phyloP scores from a whole-genome alignment of 2,888 invertebrate species.

The Pollenia amentaria region DNA sequence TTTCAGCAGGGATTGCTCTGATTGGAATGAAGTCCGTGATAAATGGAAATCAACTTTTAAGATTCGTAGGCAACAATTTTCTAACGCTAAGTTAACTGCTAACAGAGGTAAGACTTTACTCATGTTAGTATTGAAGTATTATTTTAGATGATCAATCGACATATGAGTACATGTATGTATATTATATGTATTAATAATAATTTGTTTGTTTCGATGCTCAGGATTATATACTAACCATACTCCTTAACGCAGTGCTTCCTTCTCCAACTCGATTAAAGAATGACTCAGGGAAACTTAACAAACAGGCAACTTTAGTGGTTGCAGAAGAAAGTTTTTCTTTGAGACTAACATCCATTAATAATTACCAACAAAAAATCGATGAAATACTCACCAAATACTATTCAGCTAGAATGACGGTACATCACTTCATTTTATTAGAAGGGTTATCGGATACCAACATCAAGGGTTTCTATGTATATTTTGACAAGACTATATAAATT shows the following conservation, averaged over 20 bases:
- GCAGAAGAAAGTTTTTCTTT: slow-evolving; percentile 19
- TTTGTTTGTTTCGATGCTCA: slow-evolving; percentile 7
- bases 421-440: not conserved
- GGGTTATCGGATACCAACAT: slow-evolving; percentile 11
- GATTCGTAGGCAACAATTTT: slow-evolving; percentile 34
- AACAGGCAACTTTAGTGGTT: slow-evolving; percentile 15
- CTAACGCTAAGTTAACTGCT: slow-evolving; percentile 11
- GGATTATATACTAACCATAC: slow-evolving; percentile 28
- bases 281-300: slow-evolving; percentile 8
- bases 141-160: not conserved
- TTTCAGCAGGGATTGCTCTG: not conserved
- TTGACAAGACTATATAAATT: slow-evolving; percentile 35
- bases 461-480: slow-evolving; percentile 55
- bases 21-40: not conserved
- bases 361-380: slow-evolving; percentile 13
- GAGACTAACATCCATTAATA: slow-evolving; percentile 17
- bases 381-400: too few species aligned
- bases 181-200: not conserved
- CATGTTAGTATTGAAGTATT: too few species aligned
- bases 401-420: slow-evolving; percentile 25
- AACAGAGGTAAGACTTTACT: slow-evolving; percentile 8
- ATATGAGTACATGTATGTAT: not conserved
- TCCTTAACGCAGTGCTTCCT: slow-evolving; percentile 14
- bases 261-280: slow-evolving; percentile 1
- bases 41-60: not conserved